Conservation (phyloP, 2,888 invertebrate genomes). For the Dolomedes plantarius region DNA sequence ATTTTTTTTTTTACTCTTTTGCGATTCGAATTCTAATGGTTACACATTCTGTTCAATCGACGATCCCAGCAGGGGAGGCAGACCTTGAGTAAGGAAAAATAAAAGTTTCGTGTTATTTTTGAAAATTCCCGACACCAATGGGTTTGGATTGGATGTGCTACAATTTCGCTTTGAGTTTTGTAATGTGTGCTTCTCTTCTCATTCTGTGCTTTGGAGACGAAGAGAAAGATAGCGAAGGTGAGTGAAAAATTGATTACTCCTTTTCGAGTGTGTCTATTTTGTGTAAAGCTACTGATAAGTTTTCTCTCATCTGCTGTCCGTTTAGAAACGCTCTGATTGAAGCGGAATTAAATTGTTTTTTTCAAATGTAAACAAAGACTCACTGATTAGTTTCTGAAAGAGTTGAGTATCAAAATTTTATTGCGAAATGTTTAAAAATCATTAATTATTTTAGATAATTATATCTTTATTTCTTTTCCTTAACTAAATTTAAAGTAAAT, state of each 20-base stretch:
- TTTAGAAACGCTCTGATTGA: too few species aligned
- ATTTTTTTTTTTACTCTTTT: neutral
- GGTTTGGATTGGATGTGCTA: constrained; percentile 21
- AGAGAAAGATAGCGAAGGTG: constrained; percentile 30
- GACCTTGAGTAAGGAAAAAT: neutral
- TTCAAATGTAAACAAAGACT: too few species aligned
- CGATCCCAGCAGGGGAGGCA: neutral
- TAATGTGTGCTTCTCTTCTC: constrained; percentile 15
- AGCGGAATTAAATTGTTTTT: too few species aligned
- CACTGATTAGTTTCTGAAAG: too few species aligned
- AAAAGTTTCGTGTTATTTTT: neutral
- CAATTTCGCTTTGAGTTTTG: constrained; percentile 21
- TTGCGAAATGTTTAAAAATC: too few species aligned
- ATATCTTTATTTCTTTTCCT: too few species aligned
- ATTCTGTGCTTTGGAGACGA: constrained; percentile 4
- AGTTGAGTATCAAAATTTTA: too few species aligned
- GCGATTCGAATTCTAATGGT: neutral
- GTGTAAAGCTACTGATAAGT: too few species aligned
- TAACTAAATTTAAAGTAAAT: too few species aligned
- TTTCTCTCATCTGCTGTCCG: too few species aligned
- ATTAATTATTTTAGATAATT: too few species aligned
- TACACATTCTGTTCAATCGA: neutral
- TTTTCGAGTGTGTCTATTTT: too few species aligned
- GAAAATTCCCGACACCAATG: neutral
- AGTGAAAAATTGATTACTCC: neutral